Conservation (phyloP, 2,113 vertebrate species). For the Amblyopsis rosae region DNA sequence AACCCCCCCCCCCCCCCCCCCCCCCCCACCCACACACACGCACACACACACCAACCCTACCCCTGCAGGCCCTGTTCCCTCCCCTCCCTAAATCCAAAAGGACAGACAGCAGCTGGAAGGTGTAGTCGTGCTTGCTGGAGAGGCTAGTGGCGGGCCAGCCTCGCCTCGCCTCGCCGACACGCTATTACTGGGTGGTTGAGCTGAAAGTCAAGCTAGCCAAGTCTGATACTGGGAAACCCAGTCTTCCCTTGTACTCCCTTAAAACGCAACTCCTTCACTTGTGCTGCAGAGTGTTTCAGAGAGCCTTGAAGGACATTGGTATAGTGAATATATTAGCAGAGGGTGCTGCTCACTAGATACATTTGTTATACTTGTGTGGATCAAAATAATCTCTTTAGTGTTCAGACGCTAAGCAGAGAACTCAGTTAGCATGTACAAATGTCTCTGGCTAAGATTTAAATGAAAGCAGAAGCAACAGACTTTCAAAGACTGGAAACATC, state of each 20-base stretch:
- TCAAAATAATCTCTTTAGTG: constrained; percentile 37
- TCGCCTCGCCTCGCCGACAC: background rate
- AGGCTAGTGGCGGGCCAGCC: constrained; percentile 4
- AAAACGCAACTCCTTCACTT: constrained; percentile 48
- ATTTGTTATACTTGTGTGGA: constrained; percentile 51
- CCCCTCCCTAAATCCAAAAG: constrained; percentile 52
- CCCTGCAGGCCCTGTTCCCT: constrained; percentile 48
- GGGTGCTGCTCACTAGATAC: constrained; percentile 44
- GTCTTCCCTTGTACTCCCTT: constrained; percentile 21
- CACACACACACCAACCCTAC: constrained; percentile 7
- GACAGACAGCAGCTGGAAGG: constrained; percentile 73
- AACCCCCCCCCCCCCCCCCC: constrained; percentile 27
- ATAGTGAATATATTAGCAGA: background rate
- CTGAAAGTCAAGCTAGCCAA: constrained; percentile 55
- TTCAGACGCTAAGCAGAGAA: constrained; percentile 23
- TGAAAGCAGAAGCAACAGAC: constrained; percentile 23
- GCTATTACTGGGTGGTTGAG: constrained; percentile 16
- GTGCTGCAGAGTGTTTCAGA: constrained; percentile 42
- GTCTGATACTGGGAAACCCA: constrained; percentile 16
- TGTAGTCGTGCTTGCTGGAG: constrained; percentile 64
- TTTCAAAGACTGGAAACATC: constrained; percentile 10
- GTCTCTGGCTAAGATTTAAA: constrained; percentile 31
- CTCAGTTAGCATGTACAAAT: constrained; percentile 48
- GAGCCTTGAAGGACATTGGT: constrained; percentile 48
- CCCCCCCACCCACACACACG: background rate